Base-by-base conservation (phyloP, 2,888 invertebrate genomes). In the Phymatocera aterrima region DNA sequence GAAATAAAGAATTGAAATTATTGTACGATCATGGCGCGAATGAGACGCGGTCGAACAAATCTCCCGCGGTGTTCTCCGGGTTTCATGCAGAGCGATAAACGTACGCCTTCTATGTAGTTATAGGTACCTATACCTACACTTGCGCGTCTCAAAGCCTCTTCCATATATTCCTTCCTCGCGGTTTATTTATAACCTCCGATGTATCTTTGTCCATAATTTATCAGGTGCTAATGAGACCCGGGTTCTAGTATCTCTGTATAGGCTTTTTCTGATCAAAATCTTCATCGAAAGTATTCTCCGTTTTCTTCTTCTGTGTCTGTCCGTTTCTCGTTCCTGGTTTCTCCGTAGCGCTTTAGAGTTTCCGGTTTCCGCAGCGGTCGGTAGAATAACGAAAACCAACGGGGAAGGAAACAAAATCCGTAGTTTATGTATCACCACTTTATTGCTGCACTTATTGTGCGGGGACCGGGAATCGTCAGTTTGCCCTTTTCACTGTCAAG, bases 1-100 rank as follows among this genome's bases (percentile, higher is more conserved):
- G 48, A 51, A 72, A 72, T 51, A 72, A 70, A 72, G 31, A 72
- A 72, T 72, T 72, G 48, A 72, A 51, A 72, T 48, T 48, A 72
- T 51, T 48, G 48, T n/a, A 72, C 72, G 31, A 72, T 15, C 48
- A 31, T 6, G 46, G 51, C 72, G 72, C 72, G 72, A 72, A 72
- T 72, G 72, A 72, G 31, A 18, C 12, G 6, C 72, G 72, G 15
- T 12, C 72, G 31, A 72, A 48, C 72, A 34, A 51, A 72, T 51
- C 28, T 72, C 72, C 72, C 72, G 72, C 72, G 43, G 72, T 72
- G 51, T 51, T 51, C 51, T 72, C 24, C 68, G 18, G 46, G 28
- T 3, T 68, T 43, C 48, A 72, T 43, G 72, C 48, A 28, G 72
- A 31, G 72, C 48, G 72, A 72, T 72, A 72, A 72, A 72, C 72